Evolutionary conservation across 2,797 vertebrate species (phyloP).

Genomic region (Hemitrygon akajei): DNA sequence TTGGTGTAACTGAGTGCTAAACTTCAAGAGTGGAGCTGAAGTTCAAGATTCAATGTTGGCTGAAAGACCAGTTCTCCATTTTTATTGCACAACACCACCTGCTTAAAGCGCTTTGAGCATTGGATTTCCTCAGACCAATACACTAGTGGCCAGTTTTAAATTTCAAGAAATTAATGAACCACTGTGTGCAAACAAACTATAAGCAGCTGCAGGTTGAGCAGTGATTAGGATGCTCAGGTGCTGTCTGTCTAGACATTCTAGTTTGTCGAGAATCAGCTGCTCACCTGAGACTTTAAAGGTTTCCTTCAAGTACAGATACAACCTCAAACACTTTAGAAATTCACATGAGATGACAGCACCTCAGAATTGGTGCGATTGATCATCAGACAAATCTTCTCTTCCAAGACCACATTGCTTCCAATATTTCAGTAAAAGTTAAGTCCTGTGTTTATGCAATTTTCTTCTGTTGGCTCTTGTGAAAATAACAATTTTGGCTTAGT

Average conservation of each 20-base stretch:
- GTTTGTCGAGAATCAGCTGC: not conserved
- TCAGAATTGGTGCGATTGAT: not conserved
- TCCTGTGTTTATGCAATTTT: not conserved
- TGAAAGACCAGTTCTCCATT: not conserved
- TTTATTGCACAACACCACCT: not conserved
- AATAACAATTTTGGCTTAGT: not conserved
- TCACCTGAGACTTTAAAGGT: constrained; percentile 4
- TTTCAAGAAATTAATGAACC: not conserved
- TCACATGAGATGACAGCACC: not conserved
- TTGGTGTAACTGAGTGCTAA: not conserved
- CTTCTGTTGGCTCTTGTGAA: not conserved
- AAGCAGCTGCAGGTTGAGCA: not conserved
- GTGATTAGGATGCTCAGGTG: not conserved
- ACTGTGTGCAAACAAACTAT: not conserved
- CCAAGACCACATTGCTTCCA: not conserved
- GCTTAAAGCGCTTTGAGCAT: not conserved
- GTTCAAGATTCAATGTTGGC: not conserved
- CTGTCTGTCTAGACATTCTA: not conserved
- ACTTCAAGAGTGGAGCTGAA: not conserved
- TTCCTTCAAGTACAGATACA: not conserved
- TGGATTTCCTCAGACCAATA: not conserved
- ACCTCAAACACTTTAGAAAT: not conserved
- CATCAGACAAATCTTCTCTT: not conserved
- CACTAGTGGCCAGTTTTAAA: not conserved
- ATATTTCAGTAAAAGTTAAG: too few species aligned